phyloP scores from a whole-genome alignment of 2,113 vertebrate species.

The Melanocharis versteri region DNA sequence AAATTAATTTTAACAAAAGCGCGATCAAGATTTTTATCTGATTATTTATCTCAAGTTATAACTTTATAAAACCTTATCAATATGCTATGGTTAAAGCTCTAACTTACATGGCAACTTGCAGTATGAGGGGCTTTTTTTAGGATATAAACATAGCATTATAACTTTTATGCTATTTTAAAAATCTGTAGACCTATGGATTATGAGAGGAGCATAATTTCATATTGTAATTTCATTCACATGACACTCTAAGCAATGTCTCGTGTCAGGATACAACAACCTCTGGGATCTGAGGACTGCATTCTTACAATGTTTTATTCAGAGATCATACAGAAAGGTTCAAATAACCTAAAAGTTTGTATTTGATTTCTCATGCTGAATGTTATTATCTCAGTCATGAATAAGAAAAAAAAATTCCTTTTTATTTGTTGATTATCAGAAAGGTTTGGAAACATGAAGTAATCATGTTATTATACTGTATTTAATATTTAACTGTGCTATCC shows the following conservation, averaged over 20 bases:
- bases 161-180: not conserved
- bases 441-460: not conserved
- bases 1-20: not conserved
- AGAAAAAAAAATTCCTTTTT: not conserved
- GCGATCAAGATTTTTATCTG: not conserved
- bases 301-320: not conserved
- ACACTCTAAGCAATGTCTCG: not conserved
- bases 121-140: accelerated
- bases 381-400: not conserved
- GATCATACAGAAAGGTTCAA: not conserved
- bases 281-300: not conserved
- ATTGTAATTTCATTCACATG: not conserved
- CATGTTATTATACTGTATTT: not conserved
- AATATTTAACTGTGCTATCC: not conserved
- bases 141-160: not conserved
- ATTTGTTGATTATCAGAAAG: not conserved
- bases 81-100: not conserved
- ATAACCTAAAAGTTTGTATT: not conserved
- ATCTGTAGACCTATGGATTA: not conserved
- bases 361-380: not conserved
- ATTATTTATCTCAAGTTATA: not conserved
- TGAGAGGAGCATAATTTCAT: not conserved
- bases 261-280: not conserved
- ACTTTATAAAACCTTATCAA: not conserved
- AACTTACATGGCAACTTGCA: not conserved